Percentiles rank a stretch among this genome's conserved stretches.
Evolutionary conservation across 2,113 vertebrate genomes (phyloP).

Genomic region (Alces alces): DNA sequence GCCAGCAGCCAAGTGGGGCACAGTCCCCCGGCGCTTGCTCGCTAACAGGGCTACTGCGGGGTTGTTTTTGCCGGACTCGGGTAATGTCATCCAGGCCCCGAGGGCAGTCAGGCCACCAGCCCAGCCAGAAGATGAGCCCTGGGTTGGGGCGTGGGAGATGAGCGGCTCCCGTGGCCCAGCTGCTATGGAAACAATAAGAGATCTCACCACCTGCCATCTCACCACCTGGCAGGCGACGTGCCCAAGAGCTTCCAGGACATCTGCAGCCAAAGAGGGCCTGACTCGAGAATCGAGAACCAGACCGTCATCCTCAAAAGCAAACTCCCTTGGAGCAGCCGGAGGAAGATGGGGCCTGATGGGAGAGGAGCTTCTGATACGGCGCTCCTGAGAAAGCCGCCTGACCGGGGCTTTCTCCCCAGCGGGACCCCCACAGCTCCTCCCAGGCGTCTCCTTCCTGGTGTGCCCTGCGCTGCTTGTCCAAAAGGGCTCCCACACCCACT

Average conservation of each 20-base stretch:
- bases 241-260: background rate
- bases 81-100: background rate
- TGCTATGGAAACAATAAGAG: background rate
- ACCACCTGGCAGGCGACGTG: fast-evolving
- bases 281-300: background rate
- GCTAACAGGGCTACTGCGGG: background rate
- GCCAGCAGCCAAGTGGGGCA: background rate
- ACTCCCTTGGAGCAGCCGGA: fast-evolving
- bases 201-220: background rate
- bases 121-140: background rate
- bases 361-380: background rate
- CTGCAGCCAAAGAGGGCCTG: background rate
- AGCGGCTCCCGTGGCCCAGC: background rate
- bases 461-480: background rate
- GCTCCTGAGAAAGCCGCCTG: background rate
- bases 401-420: background rate
- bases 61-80: background rate
- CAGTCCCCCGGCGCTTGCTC: fast-evolving
- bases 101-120: background rate
- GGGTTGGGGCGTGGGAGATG: background rate
- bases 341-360: background rate
- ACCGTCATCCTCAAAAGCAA: background rate
- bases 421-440: background rate
- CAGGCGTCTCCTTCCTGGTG: background rate
- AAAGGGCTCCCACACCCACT: background rate